phyloP scores from a whole-genome alignment of 2,797 vertebrate species.

The Micromesistius poutassou region DNA sequence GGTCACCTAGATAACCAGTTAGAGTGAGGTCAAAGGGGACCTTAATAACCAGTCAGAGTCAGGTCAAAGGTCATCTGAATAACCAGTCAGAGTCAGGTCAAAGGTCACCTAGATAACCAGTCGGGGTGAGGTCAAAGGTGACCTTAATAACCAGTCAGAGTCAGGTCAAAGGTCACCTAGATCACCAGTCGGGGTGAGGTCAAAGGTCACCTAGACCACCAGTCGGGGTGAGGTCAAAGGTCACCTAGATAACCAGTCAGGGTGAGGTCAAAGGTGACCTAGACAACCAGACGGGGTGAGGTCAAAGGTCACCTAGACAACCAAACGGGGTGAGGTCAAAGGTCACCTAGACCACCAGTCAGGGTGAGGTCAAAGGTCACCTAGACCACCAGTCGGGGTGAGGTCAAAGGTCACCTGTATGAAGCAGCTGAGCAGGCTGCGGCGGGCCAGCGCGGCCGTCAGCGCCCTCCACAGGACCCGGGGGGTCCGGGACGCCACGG shows the following conservation, averaged over 20 bases:
- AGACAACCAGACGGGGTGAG: no score
- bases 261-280: background rate
- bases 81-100: no score
- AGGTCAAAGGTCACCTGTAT: constrained; percentile 64
- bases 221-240: no score
- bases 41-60: no score
- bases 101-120: no score
- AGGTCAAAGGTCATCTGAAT: no score
- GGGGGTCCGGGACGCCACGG: constrained; percentile 59
- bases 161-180: background rate
- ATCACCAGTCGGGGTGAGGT: background rate
- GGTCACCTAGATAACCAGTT: no score
- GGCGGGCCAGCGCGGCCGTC: constrained; percentile 61
- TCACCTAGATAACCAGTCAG: background rate
- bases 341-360: background rate
- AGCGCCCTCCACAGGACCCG: constrained; percentile 72
- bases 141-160: no score
- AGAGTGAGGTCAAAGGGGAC: no score
- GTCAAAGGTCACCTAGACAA: constrained; percentile 51
- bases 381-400: no score
- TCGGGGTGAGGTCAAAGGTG: no score
- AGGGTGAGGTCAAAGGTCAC: background rate
- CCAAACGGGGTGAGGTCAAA: no score
- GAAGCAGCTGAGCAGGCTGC: constrained; percentile 77
- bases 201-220: background rate